Evolutionary conservation across 2,888 invertebrate species (phyloP).

Genomic region (Philhelius pedissequus): DNA sequence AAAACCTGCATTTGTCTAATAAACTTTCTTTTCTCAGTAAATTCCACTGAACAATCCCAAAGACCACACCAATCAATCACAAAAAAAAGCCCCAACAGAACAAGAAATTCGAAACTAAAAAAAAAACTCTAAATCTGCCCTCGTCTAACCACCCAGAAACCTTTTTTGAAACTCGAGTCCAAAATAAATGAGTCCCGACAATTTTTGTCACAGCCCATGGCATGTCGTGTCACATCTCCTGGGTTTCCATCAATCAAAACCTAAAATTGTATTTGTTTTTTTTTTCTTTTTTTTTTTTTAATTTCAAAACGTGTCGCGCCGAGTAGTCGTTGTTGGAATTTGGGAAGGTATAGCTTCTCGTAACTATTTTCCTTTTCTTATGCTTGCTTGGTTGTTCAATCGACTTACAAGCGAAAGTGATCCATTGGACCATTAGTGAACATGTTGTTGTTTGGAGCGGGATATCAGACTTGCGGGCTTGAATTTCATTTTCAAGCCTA

Average conservation of each 20-base stretch:
- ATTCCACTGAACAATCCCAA: conserved; percentile 6
- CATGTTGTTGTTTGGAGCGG: conserved; percentile 22
- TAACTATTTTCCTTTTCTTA: neutral
- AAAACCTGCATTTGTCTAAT: conserved; percentile 3
- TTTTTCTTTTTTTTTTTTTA: no score
- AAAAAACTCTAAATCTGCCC: neutral
- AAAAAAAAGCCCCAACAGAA: conserved; percentile 8
- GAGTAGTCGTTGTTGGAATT: no score
- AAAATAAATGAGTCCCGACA: conserved; percentile 44
- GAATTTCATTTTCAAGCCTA: conserved; percentile 24
- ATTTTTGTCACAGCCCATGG: conserved; percentile 57
- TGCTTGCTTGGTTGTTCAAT: neutral
- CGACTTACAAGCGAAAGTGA: conserved; percentile 62
- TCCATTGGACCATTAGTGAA: conserved; percentile 62
- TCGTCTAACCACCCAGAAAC: conserved; percentile 54
- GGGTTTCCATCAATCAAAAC: conserved; percentile 58
- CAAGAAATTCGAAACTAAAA: neutral
- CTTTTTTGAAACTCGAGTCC: conserved; percentile 38
- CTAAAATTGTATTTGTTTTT: conserved; percentile 27
- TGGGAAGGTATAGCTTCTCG: neutral
- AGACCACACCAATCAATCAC: conserved; percentile 43
- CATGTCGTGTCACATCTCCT: conserved; percentile 60
- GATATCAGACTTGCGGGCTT: conserved; percentile 1
- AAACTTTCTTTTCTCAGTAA: conserved; percentile 40
- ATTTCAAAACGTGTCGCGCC: no score